Conservation (phyloP, 1,140 invertebrate species). For the Brachionus sp. region DNA sequence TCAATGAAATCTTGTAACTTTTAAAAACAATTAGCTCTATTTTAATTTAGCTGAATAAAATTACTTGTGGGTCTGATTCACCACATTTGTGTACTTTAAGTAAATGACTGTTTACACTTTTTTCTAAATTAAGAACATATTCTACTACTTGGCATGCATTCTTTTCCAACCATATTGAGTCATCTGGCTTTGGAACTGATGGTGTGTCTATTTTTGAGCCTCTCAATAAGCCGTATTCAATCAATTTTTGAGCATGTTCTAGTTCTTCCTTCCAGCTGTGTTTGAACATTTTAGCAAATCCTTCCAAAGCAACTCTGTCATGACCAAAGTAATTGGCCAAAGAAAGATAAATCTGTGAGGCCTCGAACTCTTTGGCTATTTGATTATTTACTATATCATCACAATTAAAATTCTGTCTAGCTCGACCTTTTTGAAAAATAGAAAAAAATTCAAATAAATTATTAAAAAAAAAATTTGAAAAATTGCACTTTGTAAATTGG, state of each 20-base stretch:
- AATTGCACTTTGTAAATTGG: neutral
- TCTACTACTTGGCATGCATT: slow-evolving; percentile 34
- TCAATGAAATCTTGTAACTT: slow-evolving; percentile 44
- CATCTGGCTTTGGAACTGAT: neutral
- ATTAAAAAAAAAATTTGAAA: too few species aligned
- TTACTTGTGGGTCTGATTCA: slow-evolving; percentile 29
- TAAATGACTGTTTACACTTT: slow-evolving; percentile 1
- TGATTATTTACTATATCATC: slow-evolving; percentile 9
- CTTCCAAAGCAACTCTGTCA: neutral
- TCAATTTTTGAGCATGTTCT: slow-evolving; percentile 40
- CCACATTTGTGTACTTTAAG: slow-evolving; percentile 12
- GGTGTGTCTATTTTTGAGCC: slow-evolving; percentile 1
- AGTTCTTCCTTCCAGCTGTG: slow-evolving; percentile 32
- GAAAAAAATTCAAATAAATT: too few species aligned
- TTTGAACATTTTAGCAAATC: slow-evolving; percentile 33
- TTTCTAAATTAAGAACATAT: slow-evolving; percentile 14
- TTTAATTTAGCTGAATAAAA: neutral
- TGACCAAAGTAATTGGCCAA: slow-evolving; percentile 14
- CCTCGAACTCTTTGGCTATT: slow-evolving; percentile 20
- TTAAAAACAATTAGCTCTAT: neutral
- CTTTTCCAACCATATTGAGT: neutral
- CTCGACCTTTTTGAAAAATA: neutral
- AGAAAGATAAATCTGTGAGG: slow-evolving; percentile 6
- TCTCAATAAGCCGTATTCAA: slow-evolving; percentile 36
- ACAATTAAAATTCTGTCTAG: slow-evolving; percentile 33